Conservation (phyloP, 2,113 vertebrate genomes). For the Neoarius graeffei region DNA sequence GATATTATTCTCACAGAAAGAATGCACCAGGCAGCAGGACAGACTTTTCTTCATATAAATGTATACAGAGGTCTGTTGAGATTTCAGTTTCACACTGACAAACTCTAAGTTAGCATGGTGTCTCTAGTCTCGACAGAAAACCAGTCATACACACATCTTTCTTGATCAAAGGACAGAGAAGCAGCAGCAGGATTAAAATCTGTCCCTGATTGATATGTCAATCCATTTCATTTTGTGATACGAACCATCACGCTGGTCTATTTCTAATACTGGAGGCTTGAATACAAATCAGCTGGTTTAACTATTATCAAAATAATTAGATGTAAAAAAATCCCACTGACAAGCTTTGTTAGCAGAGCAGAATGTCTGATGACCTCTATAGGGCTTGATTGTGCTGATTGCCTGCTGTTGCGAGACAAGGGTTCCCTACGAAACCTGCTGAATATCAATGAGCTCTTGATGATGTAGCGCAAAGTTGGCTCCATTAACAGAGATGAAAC, state of each 20-base stretch:
- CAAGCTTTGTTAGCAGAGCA: slow-evolving; percentile 24
- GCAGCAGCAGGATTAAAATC: not conserved
- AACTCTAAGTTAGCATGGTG: too few relatives aligned
- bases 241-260: not conserved
- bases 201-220: not conserved
- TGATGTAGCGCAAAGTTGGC: slow-evolving; percentile 31
- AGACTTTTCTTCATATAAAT: too few relatives aligned
- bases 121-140: not conserved
- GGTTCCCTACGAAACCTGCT: slow-evolving; percentile 19
- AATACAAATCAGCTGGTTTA: slow-evolving; percentile 28
- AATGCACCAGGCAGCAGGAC: too few relatives aligned
- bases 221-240: not conserved
- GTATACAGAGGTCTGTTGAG: not conserved
- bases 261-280: not conserved
- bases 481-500: slow-evolving; percentile 36
- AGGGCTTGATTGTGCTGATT: slow-evolving; percentile 45
- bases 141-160: not conserved
- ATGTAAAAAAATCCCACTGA: slow-evolving; percentile 1
- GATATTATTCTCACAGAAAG: too few relatives aligned
- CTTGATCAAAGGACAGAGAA: not conserved
- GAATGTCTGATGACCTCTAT: slow-evolving; percentile 31
- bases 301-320: slow-evolving; percentile 28
- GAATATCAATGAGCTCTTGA: slow-evolving; percentile 46
- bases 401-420: slow-evolving; percentile 40
- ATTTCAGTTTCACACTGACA: not conserved